Base-by-base conservation (phyloP, 2,113 vertebrate genomes). In the Caretta caretta region DNA sequence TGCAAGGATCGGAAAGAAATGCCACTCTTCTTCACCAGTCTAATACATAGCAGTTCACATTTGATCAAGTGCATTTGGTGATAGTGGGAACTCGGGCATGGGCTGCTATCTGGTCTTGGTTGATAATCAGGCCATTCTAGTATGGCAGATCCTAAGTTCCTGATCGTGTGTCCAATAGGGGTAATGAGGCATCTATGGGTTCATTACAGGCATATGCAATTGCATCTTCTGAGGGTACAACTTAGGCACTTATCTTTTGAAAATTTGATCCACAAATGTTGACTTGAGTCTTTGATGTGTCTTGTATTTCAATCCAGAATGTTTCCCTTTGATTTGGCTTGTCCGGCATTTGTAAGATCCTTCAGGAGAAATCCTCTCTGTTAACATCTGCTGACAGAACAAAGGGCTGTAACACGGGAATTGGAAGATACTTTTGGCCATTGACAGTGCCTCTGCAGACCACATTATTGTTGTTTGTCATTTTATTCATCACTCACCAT, bases 381-480 rank as follows among this genome's bases (percentile, higher is more conserved):
- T 72, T 42, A 42, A 42, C 35, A 5, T 38, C n/a, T 75, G n/a
- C n/a, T 75, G 69, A 75, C 69, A 75, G 69, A 72, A 19, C 8
- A 72, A 75, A 90, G 29, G 65, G 24, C n/a, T 22, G 20, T 24
- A 59, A 54, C 3, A 1, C 48, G 53, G 12, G 50, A 59, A 35
- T 1, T 79, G 24, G 12, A 86, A 90, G 59, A 31, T 57, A 46
- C 10, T 11, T 75, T 76, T 5, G 16, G 54, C 51, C 56, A 65
- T 25, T 87, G 83, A n/a, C 5, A 72, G 14, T 29, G n/a, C 2
- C 14, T 91, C 88, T 56, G 25, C 65, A 86, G 31, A 57, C 56
- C 10, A 5, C 0, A 0, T 38, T 3, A 22, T 81, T 86, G 42
- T 84, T 59, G 5, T 86, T 78, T 59, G 31, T 4, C 49, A 35